Evolutionary conservation across 2,113 vertebrate species (phyloP).

Genomic region (Mirounga angustirostris): DNA sequence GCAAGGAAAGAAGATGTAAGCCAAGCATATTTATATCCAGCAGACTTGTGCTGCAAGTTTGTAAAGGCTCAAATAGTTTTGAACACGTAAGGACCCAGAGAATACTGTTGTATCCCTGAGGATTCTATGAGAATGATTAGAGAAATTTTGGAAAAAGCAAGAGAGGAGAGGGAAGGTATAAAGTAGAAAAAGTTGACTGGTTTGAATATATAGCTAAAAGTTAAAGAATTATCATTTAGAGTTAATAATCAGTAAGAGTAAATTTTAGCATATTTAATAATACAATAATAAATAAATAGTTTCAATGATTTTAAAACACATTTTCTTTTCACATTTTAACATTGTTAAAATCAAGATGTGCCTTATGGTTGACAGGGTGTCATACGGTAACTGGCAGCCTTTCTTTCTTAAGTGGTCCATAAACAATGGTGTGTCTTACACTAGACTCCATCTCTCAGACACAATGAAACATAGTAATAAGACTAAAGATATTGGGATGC

Average conservation of each 20-base stretch:
- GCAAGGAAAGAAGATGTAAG: slow-evolving; percentile 12
- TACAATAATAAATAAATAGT: not conserved
- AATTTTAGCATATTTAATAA: slow-evolving; percentile 19
- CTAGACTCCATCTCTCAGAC: not conserved
- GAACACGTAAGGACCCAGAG: not conserved
- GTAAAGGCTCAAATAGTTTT: not conserved
- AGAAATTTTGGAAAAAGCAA: not conserved
- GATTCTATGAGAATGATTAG: not conserved
- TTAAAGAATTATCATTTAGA: slow-evolving; percentile 37
- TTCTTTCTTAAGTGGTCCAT: not conserved
- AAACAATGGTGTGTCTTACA: not conserved
- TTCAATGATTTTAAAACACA: slow-evolving; percentile 12
- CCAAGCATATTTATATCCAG: slow-evolving; percentile 29
- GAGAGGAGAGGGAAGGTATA: not conserved
- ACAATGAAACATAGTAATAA: not conserved
- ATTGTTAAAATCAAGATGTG: not conserved
- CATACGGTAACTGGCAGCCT: not conserved
- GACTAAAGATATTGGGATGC: not conserved
- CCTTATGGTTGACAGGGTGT: not conserved
- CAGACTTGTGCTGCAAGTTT: slow-evolving; percentile 11
- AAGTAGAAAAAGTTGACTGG: not conserved
- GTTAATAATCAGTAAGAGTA: slow-evolving; percentile 13
- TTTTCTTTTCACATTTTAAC: slow-evolving; percentile 7
- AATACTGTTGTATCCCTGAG: not conserved
- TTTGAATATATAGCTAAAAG: not conserved